A percentile compares a stretch with the other conserved stretches of the same genome.
These are phyloP conservation scores for Apodemia duryi DNA, from an alignment of 2,888 invertebrate genomes.

Conservation along the genomic window DNA sequence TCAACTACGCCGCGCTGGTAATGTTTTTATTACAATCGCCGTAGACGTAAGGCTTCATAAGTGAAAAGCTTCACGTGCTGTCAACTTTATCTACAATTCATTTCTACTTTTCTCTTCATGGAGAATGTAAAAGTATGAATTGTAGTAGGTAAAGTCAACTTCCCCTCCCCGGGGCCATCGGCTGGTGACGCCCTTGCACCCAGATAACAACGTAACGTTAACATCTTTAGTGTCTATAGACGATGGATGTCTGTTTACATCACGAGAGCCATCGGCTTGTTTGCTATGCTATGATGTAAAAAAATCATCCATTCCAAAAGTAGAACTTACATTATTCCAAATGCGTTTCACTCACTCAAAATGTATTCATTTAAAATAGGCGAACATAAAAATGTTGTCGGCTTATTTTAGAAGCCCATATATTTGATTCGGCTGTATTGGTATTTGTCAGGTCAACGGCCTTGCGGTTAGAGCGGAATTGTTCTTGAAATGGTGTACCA, in stretches of 20 bases:
- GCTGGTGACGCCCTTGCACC: too few relatives aligned
- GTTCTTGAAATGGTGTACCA: constrained; percentile 7
- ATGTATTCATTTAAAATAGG: neutral
- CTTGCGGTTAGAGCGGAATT: constrained; percentile 20
- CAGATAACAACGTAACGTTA: neutral
- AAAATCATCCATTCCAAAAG: neutral
- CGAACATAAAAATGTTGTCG: constrained; percentile 7
- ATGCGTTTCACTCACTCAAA: neutral
- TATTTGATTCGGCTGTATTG: constrained; percentile 10
- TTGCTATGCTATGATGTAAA: neutral
- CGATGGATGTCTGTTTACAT: neutral
- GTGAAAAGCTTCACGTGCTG: too few relatives aligned
- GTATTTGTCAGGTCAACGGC: constrained; percentile 26
- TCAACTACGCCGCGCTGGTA: too few relatives aligned
- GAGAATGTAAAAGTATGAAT: too few relatives aligned
- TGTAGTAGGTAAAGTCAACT: too few relatives aligned
- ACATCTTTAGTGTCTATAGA: neutral
- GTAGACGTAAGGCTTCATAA: too few relatives aligned
- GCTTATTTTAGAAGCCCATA: constrained; percentile 3
- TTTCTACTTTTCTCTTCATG: too few relatives aligned
- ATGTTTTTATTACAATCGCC: too few relatives aligned
- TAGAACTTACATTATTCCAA: neutral
- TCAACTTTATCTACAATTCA: too few relatives aligned
- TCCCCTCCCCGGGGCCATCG: too few relatives aligned
- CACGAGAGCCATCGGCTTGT: neutral